phyloP scores from a whole-genome alignment of 2,113 vertebrate species.

The Cyanocitta stelleri region DNA sequence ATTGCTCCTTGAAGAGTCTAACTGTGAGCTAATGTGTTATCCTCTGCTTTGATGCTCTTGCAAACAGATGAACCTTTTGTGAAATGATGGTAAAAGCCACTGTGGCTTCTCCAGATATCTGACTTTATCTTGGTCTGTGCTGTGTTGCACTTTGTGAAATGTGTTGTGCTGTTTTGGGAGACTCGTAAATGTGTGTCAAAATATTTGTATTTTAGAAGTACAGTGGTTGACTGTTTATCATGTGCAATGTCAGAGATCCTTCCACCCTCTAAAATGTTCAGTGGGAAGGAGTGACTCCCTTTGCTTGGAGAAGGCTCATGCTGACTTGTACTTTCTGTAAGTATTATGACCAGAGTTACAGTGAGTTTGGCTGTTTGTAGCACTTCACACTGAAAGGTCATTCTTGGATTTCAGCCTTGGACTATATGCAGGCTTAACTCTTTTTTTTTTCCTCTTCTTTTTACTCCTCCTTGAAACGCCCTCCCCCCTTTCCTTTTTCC shows the following conservation, averaged over 20 bases:
- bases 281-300: not conserved
- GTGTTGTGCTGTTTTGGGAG: not conserved
- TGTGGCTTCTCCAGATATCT: not conserved
- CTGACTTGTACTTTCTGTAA: not conserved
- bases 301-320: not conserved
- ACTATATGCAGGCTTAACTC: not conserved
- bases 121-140: not conserved
- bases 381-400: not conserved
- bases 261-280: not conserved
- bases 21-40: not conserved
- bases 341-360: not conserved
- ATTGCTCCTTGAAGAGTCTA: not conserved
- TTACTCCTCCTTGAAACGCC: rapidly evolving
- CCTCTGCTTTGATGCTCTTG: not conserved
- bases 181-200: not conserved
- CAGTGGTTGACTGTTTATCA: not conserved
- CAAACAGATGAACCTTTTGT: not conserved
- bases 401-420: not conserved
- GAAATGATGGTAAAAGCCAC: not conserved
- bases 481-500: not conserved
- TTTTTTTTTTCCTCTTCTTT: not conserved
- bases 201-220: not conserved
- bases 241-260: not conserved
- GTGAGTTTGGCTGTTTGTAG: not conserved
- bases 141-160: not conserved